phyloP scores from a whole-genome alignment of 2,113 vertebrate genomes.

The Charina bottae region DNA sequence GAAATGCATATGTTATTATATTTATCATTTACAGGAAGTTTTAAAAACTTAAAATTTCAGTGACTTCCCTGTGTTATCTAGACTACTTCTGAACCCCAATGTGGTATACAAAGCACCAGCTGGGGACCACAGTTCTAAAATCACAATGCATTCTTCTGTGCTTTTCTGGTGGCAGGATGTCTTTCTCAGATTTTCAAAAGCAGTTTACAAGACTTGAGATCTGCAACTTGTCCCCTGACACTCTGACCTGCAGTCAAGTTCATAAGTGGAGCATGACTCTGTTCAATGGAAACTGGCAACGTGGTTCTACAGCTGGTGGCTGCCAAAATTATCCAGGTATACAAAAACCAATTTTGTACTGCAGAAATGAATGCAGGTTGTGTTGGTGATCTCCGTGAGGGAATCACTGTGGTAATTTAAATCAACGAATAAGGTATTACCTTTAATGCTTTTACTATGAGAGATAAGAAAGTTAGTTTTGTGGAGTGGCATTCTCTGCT shows the following conservation, averaged over 20 bases:
- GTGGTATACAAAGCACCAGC: neutral
- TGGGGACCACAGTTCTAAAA: neutral
- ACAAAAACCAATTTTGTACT: neutral
- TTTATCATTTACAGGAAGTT: neutral
- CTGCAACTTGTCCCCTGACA: slow-evolving; percentile 85
- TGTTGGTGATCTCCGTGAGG: neutral
- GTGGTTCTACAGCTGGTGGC: slow-evolving; percentile 80
- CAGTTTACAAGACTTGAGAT: slow-evolving; percentile 86
- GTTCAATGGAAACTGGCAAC: slow-evolving; percentile 79
- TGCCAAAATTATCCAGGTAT: slow-evolving; percentile 79
- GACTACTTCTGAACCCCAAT: neutral
- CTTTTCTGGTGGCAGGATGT: slow-evolving; percentile 78
- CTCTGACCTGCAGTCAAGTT: slow-evolving; percentile 67
- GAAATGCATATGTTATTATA: neutral
- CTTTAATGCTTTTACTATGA: neutral
- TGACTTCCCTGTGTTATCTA: neutral
- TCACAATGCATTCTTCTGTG: neutral
- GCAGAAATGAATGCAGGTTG: neutral
- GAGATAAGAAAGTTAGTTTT: neutral
- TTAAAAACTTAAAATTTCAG: neutral
- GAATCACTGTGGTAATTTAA: neutral
- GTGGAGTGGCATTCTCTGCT: neutral
- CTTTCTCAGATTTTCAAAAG: slow-evolving; percentile 81
- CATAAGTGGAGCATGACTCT: slow-evolving; percentile 79
- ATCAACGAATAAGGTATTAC: neutral